Conservation (phyloP, 2,113 vertebrate genomes). For the Prunella himalayana region DNA sequence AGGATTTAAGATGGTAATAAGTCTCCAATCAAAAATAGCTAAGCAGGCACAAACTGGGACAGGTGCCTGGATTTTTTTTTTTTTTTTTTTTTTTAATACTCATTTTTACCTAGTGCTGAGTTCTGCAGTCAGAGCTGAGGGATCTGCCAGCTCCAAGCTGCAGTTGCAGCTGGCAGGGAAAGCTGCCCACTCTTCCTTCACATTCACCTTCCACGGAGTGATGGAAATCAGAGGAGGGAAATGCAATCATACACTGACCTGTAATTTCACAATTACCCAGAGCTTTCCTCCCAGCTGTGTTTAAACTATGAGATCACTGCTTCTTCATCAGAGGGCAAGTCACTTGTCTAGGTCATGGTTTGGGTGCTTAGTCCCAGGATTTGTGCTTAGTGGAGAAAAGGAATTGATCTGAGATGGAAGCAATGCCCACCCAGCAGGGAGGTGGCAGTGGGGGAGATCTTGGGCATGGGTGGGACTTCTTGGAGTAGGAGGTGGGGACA, state of each 20-base stretch:
- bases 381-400: background rate
- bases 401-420: background rate
- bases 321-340: background rate
- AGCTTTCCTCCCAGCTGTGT: background rate
- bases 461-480: background rate
- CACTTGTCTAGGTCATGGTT: background rate
- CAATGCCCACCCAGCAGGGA: background rate
- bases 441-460: background rate
- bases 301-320: background rate
- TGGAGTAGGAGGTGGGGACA: background rate
- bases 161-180: background rate
- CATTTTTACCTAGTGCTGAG: slow-evolving; percentile 22
- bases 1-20: slow-evolving; percentile 58
- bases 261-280: background rate
- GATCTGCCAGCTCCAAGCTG: background rate
- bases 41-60: slow-evolving; percentile 53
- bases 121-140: background rate
- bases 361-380: background rate
- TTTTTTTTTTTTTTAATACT: background rate
- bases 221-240: background rate
- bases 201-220: background rate
- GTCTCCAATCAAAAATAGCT: slow-evolving; percentile 50
- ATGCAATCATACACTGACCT: background rate
- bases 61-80: background rate
- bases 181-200: background rate